These are phyloP conservation scores for Somateria mollissima DNA, from an alignment of 2,797 vertebrate species.

Conservation along the genomic window DNA sequence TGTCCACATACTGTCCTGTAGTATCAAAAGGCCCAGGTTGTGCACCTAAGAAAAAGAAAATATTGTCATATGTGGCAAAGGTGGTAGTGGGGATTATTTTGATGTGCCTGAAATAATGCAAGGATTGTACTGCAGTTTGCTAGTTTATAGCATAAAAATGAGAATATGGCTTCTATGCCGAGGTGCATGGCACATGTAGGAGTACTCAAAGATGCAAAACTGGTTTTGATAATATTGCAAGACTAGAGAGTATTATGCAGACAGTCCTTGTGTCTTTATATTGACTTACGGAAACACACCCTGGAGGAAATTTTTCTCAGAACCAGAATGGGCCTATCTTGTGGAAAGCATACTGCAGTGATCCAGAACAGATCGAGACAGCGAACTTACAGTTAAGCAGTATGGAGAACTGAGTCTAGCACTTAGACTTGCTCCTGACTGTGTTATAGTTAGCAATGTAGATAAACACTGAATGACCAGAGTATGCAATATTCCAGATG, in stretches of 20 bases:
- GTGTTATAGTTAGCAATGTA: background rate
- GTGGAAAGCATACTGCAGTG: background rate
- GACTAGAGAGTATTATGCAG: background rate
- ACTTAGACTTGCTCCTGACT: background rate
- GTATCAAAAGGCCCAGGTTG: background rate
- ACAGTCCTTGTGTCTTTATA: background rate
- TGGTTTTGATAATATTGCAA: background rate
- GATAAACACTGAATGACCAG: background rate
- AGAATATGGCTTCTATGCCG: background rate
- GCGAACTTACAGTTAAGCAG: background rate
- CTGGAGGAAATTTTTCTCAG: background rate
- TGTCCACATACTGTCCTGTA: fast-evolving
- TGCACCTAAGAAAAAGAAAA: background rate
- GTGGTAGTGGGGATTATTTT: background rate
- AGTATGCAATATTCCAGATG: background rate
- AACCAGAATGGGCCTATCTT: background rate
- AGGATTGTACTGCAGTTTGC: background rate
- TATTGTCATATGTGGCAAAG: background rate
- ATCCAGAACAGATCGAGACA: background rate
- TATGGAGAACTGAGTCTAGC: background rate
- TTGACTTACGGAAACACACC: background rate
- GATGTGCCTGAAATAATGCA: background rate
- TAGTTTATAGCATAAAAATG: background rate
- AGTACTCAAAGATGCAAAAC: background rate
- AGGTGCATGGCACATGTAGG: background rate